Base-by-base conservation (phyloP, 2,888 invertebrate species). In the Oscheius onirici region DNA sequence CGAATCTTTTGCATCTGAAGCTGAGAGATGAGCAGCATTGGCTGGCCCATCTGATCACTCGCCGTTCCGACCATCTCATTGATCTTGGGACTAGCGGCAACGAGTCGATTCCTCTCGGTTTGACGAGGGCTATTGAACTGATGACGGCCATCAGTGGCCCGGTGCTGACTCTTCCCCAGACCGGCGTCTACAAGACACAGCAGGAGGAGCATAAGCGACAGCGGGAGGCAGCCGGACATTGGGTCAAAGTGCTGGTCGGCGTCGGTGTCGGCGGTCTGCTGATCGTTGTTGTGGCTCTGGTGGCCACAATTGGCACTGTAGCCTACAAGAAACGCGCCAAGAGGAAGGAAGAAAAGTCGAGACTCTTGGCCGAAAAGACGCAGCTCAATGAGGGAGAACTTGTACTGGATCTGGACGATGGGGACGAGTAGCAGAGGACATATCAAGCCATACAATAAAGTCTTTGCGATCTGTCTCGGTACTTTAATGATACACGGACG, bases 11-110 rank as follows among this genome's bases (percentile, higher is more conserved):
- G 13, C 60, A 60, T 41, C 24, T 60, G 43, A 60, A 60, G 43
- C n/a, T 44, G 40, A 24, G 22, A n/a, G n/a, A n/a, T 41, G 24
- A 60, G 15, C 13, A 43, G 44, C 41, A 24, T 8, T 60, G 60
- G 60, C 26, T 60, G 60, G 60, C 43, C 22, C 60, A 60, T 60
- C 15, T 60, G 22, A 41, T 60, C 60, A 60, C 60, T 15, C 43
- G 43, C 6, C 41, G 60, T 13, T 60, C 60, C 20, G 60, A 60
- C 22, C 41, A 40, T 22, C 15, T 60, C 43, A 41, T 60, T 13
- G 43, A 41, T 15, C 20, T 60, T 22, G 60, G 60, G 13, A n/a
- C 22, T 10, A 41, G 13, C 44, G 13, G n/a, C 8, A 43, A 60
- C 26, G 44, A 22, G 13, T 15, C 20, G 41, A 55, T 55, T 24